Percentiles rank a stretch among this genome's conserved stretches.
Evolutionary conservation across 2,888 invertebrate species (phyloP).

Genomic region (Noctua janthina): DNA sequence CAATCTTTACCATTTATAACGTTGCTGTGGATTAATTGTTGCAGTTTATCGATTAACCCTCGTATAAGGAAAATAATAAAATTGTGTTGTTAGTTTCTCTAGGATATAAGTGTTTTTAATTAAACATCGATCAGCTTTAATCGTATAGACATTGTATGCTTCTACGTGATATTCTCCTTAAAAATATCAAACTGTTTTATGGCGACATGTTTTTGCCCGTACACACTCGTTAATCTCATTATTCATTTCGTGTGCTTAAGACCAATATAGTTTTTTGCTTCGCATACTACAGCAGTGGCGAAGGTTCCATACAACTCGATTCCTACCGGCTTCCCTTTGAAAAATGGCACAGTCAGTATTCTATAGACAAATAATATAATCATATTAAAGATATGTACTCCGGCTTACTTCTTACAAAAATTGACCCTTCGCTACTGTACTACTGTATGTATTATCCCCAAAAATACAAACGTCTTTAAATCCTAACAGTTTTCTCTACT

Average conservation of each 20-base stretch:
- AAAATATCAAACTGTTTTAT: background rate
- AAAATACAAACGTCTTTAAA: slow-evolving; percentile 4
- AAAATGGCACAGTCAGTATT: too few species aligned
- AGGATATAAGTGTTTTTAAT: slow-evolving; percentile 10
- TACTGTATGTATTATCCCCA: background rate
- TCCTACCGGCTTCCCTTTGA: too few species aligned
- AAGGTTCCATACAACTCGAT: too few species aligned
- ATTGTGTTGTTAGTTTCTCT: slow-evolving; percentile 10
- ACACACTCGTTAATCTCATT: background rate
- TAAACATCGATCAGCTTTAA: slow-evolving; percentile 8
- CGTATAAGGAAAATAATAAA: background rate
- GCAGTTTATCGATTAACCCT: slow-evolving; percentile 3
- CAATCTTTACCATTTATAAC: background rate
- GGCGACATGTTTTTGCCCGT: background rate
- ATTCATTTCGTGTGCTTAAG: background rate
- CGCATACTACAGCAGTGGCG: background rate
- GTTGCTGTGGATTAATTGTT: slow-evolving; percentile 2
- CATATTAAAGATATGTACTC: too few species aligned
- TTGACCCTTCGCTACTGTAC: too few species aligned
- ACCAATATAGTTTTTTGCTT: background rate
- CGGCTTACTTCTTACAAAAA: too few species aligned
- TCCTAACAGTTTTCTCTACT: slow-evolving; percentile 11
- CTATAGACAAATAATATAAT: too few species aligned
- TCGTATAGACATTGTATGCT: background rate
- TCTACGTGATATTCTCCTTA: background rate